phyloP scores from a whole-genome alignment of 2,888 invertebrate genomes.

The Apoda limacodes region DNA sequence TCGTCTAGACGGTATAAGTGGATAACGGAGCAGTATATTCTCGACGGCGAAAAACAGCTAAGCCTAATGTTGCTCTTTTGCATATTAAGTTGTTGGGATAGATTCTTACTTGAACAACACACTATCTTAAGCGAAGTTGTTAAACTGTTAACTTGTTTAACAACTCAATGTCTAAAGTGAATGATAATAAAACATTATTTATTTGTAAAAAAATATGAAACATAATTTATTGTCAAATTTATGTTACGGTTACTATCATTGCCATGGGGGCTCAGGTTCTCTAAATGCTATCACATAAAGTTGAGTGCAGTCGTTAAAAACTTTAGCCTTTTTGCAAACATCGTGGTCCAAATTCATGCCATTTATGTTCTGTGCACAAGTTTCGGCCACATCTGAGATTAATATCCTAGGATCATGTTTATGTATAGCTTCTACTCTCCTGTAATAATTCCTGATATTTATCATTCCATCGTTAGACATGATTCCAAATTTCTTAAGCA shows the following conservation, averaged over 20 bases:
- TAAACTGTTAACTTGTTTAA: no score
- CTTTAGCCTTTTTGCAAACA: conserved; percentile 59
- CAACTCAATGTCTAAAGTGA: no score
- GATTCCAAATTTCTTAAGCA: conserved; percentile 58
- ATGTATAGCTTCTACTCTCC: conserved; percentile 53
- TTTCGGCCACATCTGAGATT: conserved; percentile 60
- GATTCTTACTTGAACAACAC: no score
- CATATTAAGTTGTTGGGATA: no score
- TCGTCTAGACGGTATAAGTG: no score
- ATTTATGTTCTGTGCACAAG: conserved; percentile 56
- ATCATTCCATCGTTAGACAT: conserved; percentile 56
- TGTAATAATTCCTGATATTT: conserved; percentile 55
- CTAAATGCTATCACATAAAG: conserved; percentile 50
- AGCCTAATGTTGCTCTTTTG: no score
- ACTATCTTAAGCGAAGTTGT: no score
- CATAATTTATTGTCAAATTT: conserved; percentile 7
- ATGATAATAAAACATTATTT: no score
- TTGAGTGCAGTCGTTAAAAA: conserved; percentile 61
- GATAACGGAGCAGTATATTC: no score
- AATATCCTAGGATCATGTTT: conserved; percentile 54
- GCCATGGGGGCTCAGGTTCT: conserved; percentile 30
- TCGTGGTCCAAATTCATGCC: conserved; percentile 58
- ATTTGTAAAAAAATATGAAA: neutral
- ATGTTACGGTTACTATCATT: conserved; percentile 1
- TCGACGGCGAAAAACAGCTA: no score